Conservation (phyloP, 2,888 invertebrate genomes). For the Chalcis sispes region DNA sequence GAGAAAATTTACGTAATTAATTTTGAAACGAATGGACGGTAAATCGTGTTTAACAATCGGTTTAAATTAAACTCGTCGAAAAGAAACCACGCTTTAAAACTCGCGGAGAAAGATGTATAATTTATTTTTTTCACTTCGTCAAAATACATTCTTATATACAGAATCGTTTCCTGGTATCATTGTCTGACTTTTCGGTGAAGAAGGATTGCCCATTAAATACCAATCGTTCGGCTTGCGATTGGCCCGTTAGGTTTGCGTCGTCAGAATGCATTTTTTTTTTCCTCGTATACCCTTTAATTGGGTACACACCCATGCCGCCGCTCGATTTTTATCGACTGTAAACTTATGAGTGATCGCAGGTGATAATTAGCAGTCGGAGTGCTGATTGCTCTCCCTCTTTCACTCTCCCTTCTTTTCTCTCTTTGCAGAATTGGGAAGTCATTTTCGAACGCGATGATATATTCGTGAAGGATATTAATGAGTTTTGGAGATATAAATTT, state of each 20-base stretch:
- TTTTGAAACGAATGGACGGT: too few species aligned
- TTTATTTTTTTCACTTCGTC: background rate
- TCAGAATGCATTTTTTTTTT: slow-evolving; percentile 24
- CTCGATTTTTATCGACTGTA: slow-evolving; percentile 41
- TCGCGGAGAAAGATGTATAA: too few species aligned
- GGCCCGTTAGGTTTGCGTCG: background rate
- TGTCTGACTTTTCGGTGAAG: slow-evolving; percentile 30
- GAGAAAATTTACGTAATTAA: too few species aligned
- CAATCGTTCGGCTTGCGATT: slow-evolving; percentile 39
- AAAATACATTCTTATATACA: background rate
- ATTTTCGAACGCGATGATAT: slow-evolving; percentile 8
- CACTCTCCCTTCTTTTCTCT: too few species aligned
- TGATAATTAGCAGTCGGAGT: slow-evolving; percentile 18
- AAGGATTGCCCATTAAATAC: slow-evolving; percentile 43
- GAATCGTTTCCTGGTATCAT: slow-evolving; percentile 30
- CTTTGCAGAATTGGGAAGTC: slow-evolving; percentile 11
- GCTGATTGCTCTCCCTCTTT: too few species aligned
- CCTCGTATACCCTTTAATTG: slow-evolving; percentile 33
- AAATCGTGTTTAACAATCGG: too few species aligned
- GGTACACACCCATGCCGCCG: background rate
- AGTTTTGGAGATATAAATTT: too few species aligned
- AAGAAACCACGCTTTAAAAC: too few species aligned
- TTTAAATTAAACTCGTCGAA: too few species aligned
- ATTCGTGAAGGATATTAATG: too few species aligned
- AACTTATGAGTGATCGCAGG: slow-evolving; percentile 35